Evolutionary conservation across 2,113 vertebrate species (phyloP).

Genomic region (Cavia porcellus): DNA sequence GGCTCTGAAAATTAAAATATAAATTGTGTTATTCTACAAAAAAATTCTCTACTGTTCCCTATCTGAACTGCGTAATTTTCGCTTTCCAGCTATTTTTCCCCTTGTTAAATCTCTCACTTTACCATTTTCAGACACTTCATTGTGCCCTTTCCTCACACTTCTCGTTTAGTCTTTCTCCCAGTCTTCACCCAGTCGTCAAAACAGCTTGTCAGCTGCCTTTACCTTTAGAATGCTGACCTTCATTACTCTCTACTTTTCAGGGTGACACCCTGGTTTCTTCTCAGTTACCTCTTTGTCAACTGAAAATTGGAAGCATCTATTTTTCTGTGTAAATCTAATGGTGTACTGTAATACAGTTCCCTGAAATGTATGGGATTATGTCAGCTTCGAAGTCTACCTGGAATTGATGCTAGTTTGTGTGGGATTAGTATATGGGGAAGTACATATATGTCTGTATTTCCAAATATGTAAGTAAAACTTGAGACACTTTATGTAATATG

Average conservation of each 20-base stretch:
- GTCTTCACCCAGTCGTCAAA: slow-evolving; percentile 45
- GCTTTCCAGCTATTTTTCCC: slow-evolving; percentile 47
- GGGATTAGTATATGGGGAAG: slow-evolving; percentile 43
- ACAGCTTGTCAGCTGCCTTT: not conserved
- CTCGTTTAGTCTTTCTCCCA: slow-evolving; percentile 20
- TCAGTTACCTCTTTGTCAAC: slow-evolving; percentile 30
- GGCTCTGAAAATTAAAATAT: slow-evolving; percentile 51
- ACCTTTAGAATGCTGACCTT: not conserved
- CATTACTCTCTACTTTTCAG: not conserved
- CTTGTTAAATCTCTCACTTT: not conserved
- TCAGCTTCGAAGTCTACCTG: slow-evolving; percentile 33
- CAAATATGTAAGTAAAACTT: slow-evolving; percentile 27
- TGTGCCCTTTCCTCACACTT: slow-evolving; percentile 21
- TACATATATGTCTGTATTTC: not conserved
- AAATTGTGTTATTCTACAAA: slow-evolving; percentile 54
- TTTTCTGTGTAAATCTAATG: slow-evolving; percentile 24
- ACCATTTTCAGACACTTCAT: slow-evolving; percentile 38
- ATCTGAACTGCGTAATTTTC: slow-evolving; percentile 32
- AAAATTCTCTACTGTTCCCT: slow-evolving; percentile 61
- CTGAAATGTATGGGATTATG: slow-evolving; percentile 41
- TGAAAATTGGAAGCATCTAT: slow-evolving; percentile 32
- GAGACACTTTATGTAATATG: slow-evolving; percentile 32
- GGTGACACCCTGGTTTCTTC: not conserved
- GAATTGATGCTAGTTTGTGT: not conserved
- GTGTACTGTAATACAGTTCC: slow-evolving; percentile 21